Percentiles rank a stretch among this genome's conserved stretches.
phyloP scores from a whole-genome alignment of 2,113 vertebrate species.

The Phylloscopus trochiloides region DNA sequence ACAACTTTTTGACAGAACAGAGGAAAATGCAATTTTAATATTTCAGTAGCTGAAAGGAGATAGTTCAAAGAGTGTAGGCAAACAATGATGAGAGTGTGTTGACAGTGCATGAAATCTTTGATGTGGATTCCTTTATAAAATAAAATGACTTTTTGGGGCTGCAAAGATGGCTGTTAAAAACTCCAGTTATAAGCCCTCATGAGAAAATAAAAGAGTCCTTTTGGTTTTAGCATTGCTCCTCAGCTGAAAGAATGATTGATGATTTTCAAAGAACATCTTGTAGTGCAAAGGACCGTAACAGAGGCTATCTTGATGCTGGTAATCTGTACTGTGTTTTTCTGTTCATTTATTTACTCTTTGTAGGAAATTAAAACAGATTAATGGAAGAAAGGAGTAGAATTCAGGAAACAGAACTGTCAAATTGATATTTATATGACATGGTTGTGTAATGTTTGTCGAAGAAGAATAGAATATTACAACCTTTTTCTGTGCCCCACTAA shows the following conservation, averaged over 20 bases:
- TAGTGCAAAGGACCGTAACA: neutral
- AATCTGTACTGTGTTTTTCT: neutral
- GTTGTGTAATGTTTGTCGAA: neutral
- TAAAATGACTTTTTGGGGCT: neutral
- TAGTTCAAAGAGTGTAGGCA: conserved; percentile 36
- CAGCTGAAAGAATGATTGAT: neutral
- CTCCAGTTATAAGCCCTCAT: neutral
- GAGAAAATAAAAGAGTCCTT: neutral
- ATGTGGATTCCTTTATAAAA: conserved; percentile 5
- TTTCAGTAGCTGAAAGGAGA: conserved; percentile 10
- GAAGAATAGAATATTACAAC: neutral
- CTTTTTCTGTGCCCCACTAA: neutral
- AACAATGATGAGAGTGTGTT: conserved; percentile 33
- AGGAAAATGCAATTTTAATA: conserved; percentile 19
- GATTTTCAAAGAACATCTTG: neutral
- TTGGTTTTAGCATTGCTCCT: neutral
- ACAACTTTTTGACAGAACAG: neutral
- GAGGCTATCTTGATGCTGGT: neutral
- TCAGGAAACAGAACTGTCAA: neutral
- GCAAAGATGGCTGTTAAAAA: neutral
- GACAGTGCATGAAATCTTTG: conserved; percentile 45
- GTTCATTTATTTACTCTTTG: neutral
- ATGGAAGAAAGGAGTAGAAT: neutral
- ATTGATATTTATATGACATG: neutral
- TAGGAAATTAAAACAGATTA: neutral